Percentiles rank a stretch among this genome's conserved stretches.
Conservation (phyloP, 2,797 vertebrate genomes). For the Crocidura indochinensis region DNA sequence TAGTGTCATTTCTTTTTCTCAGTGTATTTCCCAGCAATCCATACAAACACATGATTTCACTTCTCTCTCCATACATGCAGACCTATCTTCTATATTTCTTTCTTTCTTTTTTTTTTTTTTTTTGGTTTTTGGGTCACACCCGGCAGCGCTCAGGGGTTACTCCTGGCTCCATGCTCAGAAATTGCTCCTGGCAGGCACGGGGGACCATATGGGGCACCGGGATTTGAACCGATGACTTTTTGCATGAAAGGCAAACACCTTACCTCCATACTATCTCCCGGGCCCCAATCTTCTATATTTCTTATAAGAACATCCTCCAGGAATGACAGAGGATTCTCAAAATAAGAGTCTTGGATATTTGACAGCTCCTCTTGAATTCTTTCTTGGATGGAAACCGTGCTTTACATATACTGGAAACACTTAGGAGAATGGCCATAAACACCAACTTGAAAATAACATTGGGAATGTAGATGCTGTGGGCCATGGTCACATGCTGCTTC, state of each 20-base stretch:
- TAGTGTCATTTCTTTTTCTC: slow-evolving; percentile 53
- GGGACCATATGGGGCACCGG: too few species aligned
- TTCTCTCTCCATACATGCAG: not conserved
- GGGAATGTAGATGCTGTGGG: slow-evolving; percentile 57
- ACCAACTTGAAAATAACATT: not conserved
- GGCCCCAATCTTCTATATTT: slow-evolving; percentile 7
- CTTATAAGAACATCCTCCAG: slow-evolving; percentile 51
- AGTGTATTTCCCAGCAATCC: slow-evolving; percentile 45
- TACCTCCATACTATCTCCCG: too few species aligned
- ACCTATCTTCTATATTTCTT: slow-evolving; percentile 22
- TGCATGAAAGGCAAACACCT: too few species aligned
- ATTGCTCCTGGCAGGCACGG: too few species aligned
- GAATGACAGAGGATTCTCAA: slow-evolving; percentile 73
- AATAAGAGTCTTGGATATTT: slow-evolving; percentile 63
- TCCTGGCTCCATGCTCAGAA: too few species aligned
- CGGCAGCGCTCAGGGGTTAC: too few species aligned
- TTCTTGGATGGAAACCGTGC: slow-evolving; percentile 33
- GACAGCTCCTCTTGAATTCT: slow-evolving; percentile 41
- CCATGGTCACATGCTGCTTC: not conserved
- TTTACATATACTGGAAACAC: slow-evolving; percentile 51
- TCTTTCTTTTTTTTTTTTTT: too few species aligned
- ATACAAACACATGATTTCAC: not conserved
- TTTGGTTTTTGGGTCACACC: too few species aligned
- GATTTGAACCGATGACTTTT: too few species aligned
- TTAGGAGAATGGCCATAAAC: slow-evolving; percentile 12